phyloP scores from a whole-genome alignment of 2,888 invertebrate species.

The Reticulitermes lucifugus region DNA sequence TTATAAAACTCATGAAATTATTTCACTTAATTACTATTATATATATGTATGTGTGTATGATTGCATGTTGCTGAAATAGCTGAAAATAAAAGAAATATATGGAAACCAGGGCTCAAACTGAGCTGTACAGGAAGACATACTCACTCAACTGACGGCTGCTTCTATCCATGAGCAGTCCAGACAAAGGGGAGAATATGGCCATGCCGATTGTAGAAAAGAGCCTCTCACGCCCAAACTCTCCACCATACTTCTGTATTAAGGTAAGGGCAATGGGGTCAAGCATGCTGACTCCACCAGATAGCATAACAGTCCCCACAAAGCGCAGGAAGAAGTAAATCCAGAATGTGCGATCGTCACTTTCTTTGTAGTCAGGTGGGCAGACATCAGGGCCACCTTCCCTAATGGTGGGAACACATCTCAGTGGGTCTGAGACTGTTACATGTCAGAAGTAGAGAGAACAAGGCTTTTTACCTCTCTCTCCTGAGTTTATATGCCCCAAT shows the following conservation, averaged over 20 bases:
- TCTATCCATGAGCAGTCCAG: slow-evolving; percentile 82
- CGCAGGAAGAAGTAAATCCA: slow-evolving; percentile 85
- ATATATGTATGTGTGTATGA: too few species aligned
- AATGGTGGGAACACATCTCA: slow-evolving; percentile 48
- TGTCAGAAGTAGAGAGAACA: too few species aligned
- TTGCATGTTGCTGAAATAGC: too few species aligned
- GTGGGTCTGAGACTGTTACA: too few species aligned
- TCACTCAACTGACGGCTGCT: slow-evolving; percentile 63
- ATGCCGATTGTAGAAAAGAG: slow-evolving; percentile 85
- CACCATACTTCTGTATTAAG: slow-evolving; percentile 86
- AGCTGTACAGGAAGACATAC: background rate
- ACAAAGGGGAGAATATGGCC: slow-evolving; percentile 85
- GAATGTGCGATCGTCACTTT: slow-evolving; percentile 81
- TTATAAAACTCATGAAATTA: too few species aligned
- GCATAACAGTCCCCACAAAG: slow-evolving; percentile 83
- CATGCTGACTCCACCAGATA: slow-evolving; percentile 87
- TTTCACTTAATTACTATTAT: too few species aligned
- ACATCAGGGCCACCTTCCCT: slow-evolving; percentile 79
- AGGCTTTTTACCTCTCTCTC: too few species aligned
- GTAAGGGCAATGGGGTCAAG: slow-evolving; percentile 90
- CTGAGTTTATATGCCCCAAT: too few species aligned
- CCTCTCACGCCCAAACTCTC: slow-evolving; percentile 84
- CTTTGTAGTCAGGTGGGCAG: slow-evolving; percentile 83
- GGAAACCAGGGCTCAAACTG: too few species aligned
- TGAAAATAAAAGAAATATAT: too few species aligned